phyloP scores from a whole-genome alignment of 1,140 invertebrate genomes.

The Teleogryllus occipitalis region DNA sequence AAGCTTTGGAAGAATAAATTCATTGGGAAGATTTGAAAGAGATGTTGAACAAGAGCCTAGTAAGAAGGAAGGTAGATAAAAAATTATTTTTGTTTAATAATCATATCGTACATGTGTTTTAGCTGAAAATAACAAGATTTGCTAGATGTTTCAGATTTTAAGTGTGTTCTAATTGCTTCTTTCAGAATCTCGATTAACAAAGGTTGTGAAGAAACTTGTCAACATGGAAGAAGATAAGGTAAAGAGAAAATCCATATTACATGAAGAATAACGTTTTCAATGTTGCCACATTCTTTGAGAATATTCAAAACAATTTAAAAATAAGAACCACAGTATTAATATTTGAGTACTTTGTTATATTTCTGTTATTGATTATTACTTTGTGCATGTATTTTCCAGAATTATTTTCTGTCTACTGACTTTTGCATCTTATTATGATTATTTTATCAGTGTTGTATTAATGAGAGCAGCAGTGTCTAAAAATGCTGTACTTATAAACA shows the following conservation, averaged over 20 bases:
- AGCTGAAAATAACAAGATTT: neutral
- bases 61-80: slow-evolving; percentile 43
- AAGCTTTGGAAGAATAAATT: slow-evolving; percentile 74
- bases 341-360: too few relatives aligned
- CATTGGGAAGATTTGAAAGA: slow-evolving; percentile 77
- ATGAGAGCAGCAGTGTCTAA: too few relatives aligned
- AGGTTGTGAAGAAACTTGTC: slow-evolving; percentile 68
- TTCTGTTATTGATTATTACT: too few relatives aligned
- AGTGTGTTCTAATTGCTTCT: slow-evolving; percentile 24
- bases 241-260: slow-evolving; percentile 21
- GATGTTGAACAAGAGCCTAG: slow-evolving; percentile 80
- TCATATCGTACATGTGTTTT: too few relatives aligned
- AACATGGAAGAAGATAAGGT: slow-evolving; percentile 69
- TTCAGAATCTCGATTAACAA: slow-evolving; percentile 47
- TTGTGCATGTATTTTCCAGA: too few relatives aligned
- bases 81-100: neutral
- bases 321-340: too few relatives aligned
- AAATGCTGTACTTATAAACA: too few relatives aligned
- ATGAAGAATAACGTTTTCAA: neutral
- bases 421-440: too few relatives aligned
- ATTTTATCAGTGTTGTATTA: too few relatives aligned
- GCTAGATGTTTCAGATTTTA: neutral
- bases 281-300: too few relatives aligned
- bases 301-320: too few relatives aligned
- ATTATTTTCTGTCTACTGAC: too few relatives aligned